These are phyloP conservation scores for Marasmarcha lunaedactyla DNA, from an alignment of 2,888 invertebrate species.

Conservation along the genomic window DNA sequence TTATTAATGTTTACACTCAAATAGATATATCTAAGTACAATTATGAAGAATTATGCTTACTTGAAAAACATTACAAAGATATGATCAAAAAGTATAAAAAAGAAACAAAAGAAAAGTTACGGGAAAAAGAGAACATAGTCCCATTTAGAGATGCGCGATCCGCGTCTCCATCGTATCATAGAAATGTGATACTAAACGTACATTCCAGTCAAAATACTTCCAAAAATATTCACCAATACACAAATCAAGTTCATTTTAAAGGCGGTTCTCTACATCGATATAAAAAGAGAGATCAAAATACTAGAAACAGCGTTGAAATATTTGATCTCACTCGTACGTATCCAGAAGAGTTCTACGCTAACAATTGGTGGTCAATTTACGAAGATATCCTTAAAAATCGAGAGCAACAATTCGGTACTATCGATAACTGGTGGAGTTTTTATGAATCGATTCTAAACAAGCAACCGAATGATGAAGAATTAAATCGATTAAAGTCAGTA, in stretches of 20 bases:
- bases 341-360: slow-evolving; percentile 56
- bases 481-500: slow-evolving; percentile 32
- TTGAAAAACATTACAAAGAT: slow-evolving; percentile 60
- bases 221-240: slow-evolving; percentile 32
- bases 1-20: slow-evolving; percentile 49
- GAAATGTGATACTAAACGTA: slow-evolving; percentile 36
- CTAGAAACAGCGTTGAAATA: slow-evolving; percentile 36
- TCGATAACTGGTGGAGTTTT: slow-evolving; percentile 62
- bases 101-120: slow-evolving; percentile 17
- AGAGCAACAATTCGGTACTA: slow-evolving; percentile 56
- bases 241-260: slow-evolving; percentile 22
- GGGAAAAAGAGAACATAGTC: slow-evolving; percentile 36
- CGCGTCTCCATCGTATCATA: slow-evolving; percentile 28
- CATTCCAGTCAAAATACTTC: slow-evolving; percentile 29
- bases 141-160: slow-evolving; percentile 22
- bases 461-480: slow-evolving; percentile 33
- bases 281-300: slow-evolving; percentile 25
- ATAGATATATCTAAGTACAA: slow-evolving; percentile 52
- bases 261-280: slow-evolving; percentile 28
- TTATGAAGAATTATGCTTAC: slow-evolving; percentile 54
- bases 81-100: slow-evolving; percentile 48
- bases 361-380: slow-evolving; percentile 65
- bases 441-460: slow-evolving; percentile 51
- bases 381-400: slow-evolving; percentile 52
- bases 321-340: slow-evolving; percentile 52